Evolutionary conservation across 2,888 invertebrate species (phyloP).

Genomic region (Leptopterna dolabrata): DNA sequence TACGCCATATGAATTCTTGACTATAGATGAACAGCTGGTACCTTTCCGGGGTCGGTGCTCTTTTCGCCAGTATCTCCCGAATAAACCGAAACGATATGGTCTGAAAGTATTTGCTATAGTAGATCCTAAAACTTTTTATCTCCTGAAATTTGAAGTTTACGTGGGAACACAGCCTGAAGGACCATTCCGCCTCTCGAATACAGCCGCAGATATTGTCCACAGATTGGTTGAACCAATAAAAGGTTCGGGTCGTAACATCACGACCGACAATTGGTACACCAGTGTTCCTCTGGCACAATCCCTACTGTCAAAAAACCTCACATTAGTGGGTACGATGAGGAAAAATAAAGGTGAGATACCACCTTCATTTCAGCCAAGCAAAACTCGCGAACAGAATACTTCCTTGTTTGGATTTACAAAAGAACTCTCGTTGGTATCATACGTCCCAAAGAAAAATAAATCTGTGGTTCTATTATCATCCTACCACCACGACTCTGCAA

Average conservation of each 20-base stretch:
- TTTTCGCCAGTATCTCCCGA: constrained; percentile 39
- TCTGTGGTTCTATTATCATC: not conserved
- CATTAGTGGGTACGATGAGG: no score
- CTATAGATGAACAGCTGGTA: constrained; percentile 43
- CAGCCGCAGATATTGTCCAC: not conserved
- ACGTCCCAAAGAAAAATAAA: not conserved
- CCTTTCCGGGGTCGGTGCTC: constrained; percentile 38
- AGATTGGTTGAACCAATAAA: not conserved
- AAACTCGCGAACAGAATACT: not conserved
- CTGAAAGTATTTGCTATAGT: constrained; percentile 57
- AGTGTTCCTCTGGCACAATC: not conserved
- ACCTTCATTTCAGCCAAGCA: not conserved
- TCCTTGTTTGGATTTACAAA: not conserved
- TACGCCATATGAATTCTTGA: constrained; percentile 33
- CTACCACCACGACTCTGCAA: not conserved
- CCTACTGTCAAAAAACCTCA: not conserved
- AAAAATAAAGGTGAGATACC: constrained; percentile 7
- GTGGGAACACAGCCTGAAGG: constrained; percentile 56
- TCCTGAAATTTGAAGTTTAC: constrained; percentile 55
- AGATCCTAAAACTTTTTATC: constrained; percentile 52
- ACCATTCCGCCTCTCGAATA: constrained; percentile 42
- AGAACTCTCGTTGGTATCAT: not conserved
- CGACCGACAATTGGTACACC: not conserved
- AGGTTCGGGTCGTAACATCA: not conserved
- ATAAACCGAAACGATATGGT: constrained; percentile 57